A percentile compares a stretch with the other conserved stretches of the same genome.
phyloP scores from a whole-genome alignment of 2,113 vertebrate species.

The Aegithalos caudatus region DNA sequence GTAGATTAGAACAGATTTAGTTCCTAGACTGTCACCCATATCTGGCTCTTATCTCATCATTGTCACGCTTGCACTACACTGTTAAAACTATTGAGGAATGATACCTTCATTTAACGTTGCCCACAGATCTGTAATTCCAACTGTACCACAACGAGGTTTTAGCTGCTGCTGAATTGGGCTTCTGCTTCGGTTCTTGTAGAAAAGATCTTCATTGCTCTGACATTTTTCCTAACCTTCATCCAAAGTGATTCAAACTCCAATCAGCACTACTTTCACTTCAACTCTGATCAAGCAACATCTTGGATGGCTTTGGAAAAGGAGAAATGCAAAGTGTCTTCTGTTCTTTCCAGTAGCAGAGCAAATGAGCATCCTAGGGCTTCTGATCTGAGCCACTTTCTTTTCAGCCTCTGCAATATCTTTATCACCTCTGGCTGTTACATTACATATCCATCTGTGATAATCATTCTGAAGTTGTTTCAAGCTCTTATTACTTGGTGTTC shows the following conservation, averaged over 20 bases:
- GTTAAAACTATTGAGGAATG: background rate
- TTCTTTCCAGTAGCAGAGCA: background rate
- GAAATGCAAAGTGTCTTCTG: background rate
- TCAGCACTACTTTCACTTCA: background rate
- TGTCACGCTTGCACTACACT: background rate
- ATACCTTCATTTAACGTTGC: background rate
- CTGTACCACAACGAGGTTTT: background rate
- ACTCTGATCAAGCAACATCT: background rate
- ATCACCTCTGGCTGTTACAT: background rate
- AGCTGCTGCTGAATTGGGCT: background rate
- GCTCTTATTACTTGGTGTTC: background rate
- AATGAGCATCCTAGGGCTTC: background rate
- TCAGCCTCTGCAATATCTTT: background rate
- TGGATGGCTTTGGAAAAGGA: background rate
- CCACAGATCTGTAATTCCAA: background rate
- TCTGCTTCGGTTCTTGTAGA: background rate
- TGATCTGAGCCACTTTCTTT: background rate
- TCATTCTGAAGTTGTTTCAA: background rate
- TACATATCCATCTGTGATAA: background rate
- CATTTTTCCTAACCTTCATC: background rate
- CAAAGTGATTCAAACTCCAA: background rate
- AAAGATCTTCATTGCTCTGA: background rate
- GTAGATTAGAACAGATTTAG: constrained; percentile 27
- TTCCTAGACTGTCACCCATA: background rate
- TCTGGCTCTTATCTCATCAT: background rate